Conservation (phyloP, 2,113 vertebrate genomes). For the Lathamus discolor region DNA sequence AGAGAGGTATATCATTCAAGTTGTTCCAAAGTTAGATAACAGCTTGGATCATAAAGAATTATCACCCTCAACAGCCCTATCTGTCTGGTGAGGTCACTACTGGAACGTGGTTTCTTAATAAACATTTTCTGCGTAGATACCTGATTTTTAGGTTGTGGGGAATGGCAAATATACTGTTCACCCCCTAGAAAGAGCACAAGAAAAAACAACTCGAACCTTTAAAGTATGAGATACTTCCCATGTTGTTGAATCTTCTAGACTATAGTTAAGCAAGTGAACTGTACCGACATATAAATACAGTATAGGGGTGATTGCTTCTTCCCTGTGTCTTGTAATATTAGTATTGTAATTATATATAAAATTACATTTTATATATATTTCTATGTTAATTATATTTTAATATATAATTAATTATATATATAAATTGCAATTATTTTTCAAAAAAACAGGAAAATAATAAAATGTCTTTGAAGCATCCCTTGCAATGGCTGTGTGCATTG, state of each 20-base stretch:
- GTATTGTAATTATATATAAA: background rate
- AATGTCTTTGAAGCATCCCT: background rate
- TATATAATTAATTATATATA: background rate
- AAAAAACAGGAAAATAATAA: background rate
- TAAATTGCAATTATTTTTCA: background rate
- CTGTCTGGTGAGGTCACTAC: background rate
- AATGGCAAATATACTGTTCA: background rate
- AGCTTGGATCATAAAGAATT: slow-evolving; percentile 26
- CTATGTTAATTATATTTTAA: background rate
- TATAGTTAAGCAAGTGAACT: background rate
- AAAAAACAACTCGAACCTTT: background rate
- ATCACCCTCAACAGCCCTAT: background rate
- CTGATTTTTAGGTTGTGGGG: background rate
- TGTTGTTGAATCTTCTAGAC: background rate
- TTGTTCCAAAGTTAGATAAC: background rate
- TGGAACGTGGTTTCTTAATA: background rate
- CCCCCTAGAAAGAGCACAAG: background rate
- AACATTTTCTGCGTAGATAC: background rate
- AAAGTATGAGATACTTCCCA: background rate
- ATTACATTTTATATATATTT: background rate
- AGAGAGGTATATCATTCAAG: background rate
- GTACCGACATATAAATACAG: background rate
- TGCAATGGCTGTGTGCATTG: background rate
- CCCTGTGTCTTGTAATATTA: background rate
- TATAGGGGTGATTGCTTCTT: background rate